Conservation (phyloP, 2,888 invertebrate species). For the Drosophila fungiperda region DNA sequence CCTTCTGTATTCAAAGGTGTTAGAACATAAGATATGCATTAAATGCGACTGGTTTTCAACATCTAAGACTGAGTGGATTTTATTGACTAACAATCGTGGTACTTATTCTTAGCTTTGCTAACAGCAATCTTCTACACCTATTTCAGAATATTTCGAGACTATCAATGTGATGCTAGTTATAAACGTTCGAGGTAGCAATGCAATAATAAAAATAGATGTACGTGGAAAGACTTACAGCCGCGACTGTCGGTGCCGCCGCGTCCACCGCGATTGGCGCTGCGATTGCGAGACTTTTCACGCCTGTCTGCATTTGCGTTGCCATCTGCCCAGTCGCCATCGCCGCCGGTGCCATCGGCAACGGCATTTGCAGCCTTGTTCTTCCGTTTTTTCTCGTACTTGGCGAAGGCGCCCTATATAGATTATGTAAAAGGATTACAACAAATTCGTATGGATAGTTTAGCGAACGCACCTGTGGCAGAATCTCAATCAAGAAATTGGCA, state of each 20-base stretch:
- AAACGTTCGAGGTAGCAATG: background rate
- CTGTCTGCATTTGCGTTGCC: constrained; percentile 83
- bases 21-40: too few species aligned
- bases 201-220: background rate
- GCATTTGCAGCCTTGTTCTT: constrained; percentile 90
- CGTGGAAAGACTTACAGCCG: constrained; percentile 84
- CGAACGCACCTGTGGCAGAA: constrained; percentile 82
- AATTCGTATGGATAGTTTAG: background rate
- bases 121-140: too few species aligned
- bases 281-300: constrained; percentile 84
- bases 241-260: constrained; percentile 86
- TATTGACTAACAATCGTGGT: too few species aligned
- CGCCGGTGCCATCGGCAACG: constrained; percentile 85
- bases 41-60: too few species aligned
- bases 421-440: background rate
- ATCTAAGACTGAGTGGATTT: too few species aligned
- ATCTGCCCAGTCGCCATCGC: constrained; percentile 85
- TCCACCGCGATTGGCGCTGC: constrained; percentile 84
- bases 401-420: constrained; percentile 91
- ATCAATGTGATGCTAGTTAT: too few species aligned
- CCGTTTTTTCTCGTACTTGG: constrained; percentile 94
- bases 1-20: background rate
- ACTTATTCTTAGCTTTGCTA: too few species aligned
- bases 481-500: constrained; percentile 84
- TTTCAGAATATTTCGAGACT: too few species aligned